Conservation (phyloP, 2,888 invertebrate species). For the Dryadula phaetusa region DNA sequence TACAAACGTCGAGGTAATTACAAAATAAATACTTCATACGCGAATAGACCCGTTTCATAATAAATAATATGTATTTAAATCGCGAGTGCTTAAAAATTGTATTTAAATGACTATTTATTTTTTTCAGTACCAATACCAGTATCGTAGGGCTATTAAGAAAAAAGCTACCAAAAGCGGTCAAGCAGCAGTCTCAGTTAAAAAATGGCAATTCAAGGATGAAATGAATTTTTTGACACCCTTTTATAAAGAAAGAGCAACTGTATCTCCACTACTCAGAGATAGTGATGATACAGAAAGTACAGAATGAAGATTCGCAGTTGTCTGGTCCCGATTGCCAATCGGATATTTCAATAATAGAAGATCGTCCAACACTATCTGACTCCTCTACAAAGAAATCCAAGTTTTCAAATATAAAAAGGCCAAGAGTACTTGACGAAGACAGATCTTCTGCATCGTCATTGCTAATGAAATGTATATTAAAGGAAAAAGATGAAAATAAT, state of each 20-base stretch:
- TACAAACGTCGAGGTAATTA: slow-evolving; percentile 12
- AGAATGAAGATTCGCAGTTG: slow-evolving; percentile 37
- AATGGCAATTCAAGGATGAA: slow-evolving; percentile 27
- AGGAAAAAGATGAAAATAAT: slow-evolving; percentile 23
- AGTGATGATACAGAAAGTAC: slow-evolving; percentile 37
- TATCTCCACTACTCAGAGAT: slow-evolving; percentile 37
- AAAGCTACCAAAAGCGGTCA: slow-evolving; percentile 29
- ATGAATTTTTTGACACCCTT: slow-evolving; percentile 24
- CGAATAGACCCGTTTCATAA: slow-evolving; percentile 19
- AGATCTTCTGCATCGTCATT: slow-evolving; percentile 35
- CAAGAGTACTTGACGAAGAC: slow-evolving; percentile 34
- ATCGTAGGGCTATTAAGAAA: slow-evolving; percentile 29
- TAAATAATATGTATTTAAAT: slow-evolving; percentile 15
- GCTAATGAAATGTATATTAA: slow-evolving; percentile 38
- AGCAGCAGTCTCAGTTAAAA: slow-evolving; percentile 29
- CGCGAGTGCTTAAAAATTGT: slow-evolving; percentile 25
- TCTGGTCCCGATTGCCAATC: slow-evolving; percentile 25
- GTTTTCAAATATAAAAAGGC: slow-evolving; percentile 35
- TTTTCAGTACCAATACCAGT: slow-evolving; percentile 29
- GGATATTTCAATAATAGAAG: slow-evolving; percentile 19
- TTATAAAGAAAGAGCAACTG: slow-evolving; percentile 26
- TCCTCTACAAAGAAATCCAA: slow-evolving; percentile 34
- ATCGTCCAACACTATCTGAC: slow-evolving; percentile 28
- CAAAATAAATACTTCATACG: slow-evolving; percentile 15
- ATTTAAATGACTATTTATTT: slow-evolving; percentile 27